These are phyloP conservation scores for Merluccius polli DNA, from an alignment of 2,797 vertebrate species.

Conservation along the genomic window DNA sequence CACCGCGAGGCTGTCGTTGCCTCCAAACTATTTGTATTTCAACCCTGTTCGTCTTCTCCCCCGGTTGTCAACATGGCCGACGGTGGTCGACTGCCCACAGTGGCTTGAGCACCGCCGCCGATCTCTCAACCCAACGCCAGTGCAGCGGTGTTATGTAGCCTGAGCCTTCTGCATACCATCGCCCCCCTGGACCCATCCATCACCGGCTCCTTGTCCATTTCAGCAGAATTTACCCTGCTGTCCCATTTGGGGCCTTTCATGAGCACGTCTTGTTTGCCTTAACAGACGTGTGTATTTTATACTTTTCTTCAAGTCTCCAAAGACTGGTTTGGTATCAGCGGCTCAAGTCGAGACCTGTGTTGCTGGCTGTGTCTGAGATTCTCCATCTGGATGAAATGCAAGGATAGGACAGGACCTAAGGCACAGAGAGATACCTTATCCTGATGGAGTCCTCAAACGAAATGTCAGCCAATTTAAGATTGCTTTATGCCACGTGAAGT, in stretches of 20 bases:
- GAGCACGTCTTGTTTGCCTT: constrained; percentile 11
- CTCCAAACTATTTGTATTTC: constrained; percentile 22
- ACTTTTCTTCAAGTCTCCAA: constrained; percentile 11
- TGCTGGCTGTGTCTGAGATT: background rate
- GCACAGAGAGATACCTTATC: constrained; percentile 9
- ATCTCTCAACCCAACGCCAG: constrained; percentile 27
- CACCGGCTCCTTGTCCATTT: constrained; percentile 7
- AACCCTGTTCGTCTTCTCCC: constrained; percentile 17
- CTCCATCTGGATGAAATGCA: constrained; percentile 14
- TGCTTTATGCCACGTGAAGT: background rate
- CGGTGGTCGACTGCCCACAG: constrained; percentile 10
- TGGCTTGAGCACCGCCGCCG: constrained; percentile 20
- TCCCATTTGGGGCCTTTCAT: constrained; percentile 11
- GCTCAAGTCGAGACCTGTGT: constrained; percentile 11
- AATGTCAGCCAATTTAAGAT: constrained; percentile 2
- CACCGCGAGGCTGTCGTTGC: constrained; percentile 17
- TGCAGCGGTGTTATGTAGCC: constrained; percentile 29
- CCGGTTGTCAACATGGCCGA: constrained; percentile 15
- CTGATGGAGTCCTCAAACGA: background rate
- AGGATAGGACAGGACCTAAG: constrained; percentile 5
- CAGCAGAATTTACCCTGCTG: background rate
- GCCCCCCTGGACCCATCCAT: constrained; percentile 12
- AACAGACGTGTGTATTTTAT: constrained; percentile 7
- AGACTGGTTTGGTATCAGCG: background rate
- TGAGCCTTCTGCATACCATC: constrained; percentile 19